These are phyloP conservation scores for Falcunculus frontatus DNA, from an alignment of 2,113 vertebrate genomes.

Conservation along the genomic window DNA sequence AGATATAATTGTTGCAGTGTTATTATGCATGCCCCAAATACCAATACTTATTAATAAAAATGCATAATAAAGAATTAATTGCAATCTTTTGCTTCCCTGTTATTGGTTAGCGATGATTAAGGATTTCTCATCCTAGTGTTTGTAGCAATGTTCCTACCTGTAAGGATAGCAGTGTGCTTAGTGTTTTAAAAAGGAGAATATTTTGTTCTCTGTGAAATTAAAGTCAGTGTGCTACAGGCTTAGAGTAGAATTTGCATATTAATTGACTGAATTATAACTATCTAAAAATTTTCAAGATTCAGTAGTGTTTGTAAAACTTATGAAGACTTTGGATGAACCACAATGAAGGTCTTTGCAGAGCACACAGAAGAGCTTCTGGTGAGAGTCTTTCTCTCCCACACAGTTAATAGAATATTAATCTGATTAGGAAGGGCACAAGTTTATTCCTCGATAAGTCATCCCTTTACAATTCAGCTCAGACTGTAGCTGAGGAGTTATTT, in stretches of 20 bases:
- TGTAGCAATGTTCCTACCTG: neutral
- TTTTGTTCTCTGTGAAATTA: neutral
- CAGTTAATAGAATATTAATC: neutral
- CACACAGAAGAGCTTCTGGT: neutral
- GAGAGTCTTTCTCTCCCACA: neutral
- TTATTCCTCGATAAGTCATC: neutral
- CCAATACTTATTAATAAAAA: constrained; percentile 38
- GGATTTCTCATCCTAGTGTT: neutral
- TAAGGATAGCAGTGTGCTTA: neutral
- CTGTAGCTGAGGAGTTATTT: neutral
- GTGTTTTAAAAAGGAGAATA: neutral
- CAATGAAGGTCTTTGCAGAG: neutral
- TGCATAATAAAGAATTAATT: constrained; percentile 50
- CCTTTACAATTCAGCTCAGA: neutral
- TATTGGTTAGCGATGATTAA: constrained; percentile 1
- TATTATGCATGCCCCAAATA: constrained; percentile 60
- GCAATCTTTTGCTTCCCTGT: constrained; percentile 21
- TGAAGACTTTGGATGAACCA: neutral
- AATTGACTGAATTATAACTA: neutral
- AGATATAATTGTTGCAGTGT: constrained; percentile 51
- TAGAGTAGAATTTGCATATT: neutral
- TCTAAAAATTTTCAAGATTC: neutral
- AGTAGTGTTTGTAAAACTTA: neutral
- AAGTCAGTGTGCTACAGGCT: neutral
- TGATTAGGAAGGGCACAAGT: neutral